Base-by-base conservation (phyloP, 30 jellyfish, hydroid and myxozoan species). In the Pseudorhiza aurosa region DNA sequence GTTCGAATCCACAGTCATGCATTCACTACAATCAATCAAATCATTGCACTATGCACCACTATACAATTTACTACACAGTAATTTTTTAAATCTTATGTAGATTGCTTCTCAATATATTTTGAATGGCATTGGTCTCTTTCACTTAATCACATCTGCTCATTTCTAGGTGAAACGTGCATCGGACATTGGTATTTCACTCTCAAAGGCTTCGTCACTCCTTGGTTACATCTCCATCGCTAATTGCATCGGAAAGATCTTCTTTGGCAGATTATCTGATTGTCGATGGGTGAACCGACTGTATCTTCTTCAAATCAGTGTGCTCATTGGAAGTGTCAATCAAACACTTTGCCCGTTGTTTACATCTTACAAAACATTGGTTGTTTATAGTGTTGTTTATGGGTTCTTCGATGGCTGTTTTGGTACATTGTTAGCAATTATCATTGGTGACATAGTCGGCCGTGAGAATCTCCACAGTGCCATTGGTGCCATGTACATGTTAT, bases 381-480 rank as follows among this genome's bases (percentile, higher is more conserved):
- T 56, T 12, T 71, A 71, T 46, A 29, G 86, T 39, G 42, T 59
- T 1, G 69, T 84, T 12, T 73, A 47, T 72, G 95, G 95, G 4
- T 68, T 75, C 22, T 84, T 84, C 64, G 95, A 84, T 47, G 88
- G 88, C 49, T 84, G 88, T 28, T 84, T 84, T 53, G 59, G 69
- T 31, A 29, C 84, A 7, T 24, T 64, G 72, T 51, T 84, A 36
- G 88, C 85, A 4, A 75, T 84, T 10, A 33, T 84, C 18, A 81
- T 73, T 27, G 95, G 82, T 0, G 95, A 84, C 39, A 73, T 84
- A 8, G 95, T 84, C 32, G 88, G 88, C 15, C 58, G 65, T 22
- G 84, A 73, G 31, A 72, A 84, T 11, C 76, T 84, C 10, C 78
- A 64, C 55, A 69, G 58, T 29, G 95, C 88, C 47, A 71, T 84